phyloP scores from a whole-genome alignment of 1,140 invertebrate genomes.

The Nilaparvata lugens region DNA sequence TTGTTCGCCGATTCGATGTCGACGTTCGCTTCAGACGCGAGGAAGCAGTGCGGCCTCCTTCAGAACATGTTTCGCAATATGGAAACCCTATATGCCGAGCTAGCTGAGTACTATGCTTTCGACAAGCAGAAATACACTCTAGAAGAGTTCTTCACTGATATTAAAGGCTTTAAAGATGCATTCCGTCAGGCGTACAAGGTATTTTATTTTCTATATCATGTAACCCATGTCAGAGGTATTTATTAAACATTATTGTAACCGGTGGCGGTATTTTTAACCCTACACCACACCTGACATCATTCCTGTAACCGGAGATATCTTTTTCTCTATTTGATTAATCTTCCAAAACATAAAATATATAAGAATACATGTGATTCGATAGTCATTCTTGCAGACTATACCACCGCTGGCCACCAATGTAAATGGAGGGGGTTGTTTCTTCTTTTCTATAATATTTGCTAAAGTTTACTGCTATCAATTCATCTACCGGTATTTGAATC shows the following conservation, averaged over 20 bases:
- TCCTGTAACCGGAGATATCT: too few relatives aligned
- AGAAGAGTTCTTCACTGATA: constrained; percentile 92
- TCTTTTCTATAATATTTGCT: too few relatives aligned
- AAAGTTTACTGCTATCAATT: too few relatives aligned
- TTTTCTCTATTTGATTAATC: too few relatives aligned
- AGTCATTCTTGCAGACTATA: too few relatives aligned
- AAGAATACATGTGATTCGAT: too few relatives aligned
- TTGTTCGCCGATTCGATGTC: constrained; percentile 76
- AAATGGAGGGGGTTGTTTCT: too few relatives aligned
- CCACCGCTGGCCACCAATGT: too few relatives aligned
- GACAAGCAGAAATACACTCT: constrained; percentile 89
- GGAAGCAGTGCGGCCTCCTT: constrained; percentile 76
- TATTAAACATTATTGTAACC: background rate
- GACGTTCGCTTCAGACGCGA: constrained; percentile 67
- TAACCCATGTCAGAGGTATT: too few relatives aligned
- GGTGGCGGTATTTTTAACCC: background rate
- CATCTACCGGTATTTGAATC: too few relatives aligned
- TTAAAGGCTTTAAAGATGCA: constrained; percentile 90
- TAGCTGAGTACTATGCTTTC: constrained; percentile 88
- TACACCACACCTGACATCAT: too few relatives aligned
- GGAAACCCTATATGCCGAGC: constrained; percentile 70
- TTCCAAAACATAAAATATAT: too few relatives aligned
- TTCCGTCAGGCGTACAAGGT: constrained; percentile 44
- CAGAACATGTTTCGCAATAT: constrained; percentile 92
- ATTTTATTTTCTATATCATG: constrained; percentile 47